Percentiles rank a stretch among this genome's conserved stretches.
Conservation (phyloP, 2,888 invertebrate genomes). For the Tenthredo scrophulariae region DNA sequence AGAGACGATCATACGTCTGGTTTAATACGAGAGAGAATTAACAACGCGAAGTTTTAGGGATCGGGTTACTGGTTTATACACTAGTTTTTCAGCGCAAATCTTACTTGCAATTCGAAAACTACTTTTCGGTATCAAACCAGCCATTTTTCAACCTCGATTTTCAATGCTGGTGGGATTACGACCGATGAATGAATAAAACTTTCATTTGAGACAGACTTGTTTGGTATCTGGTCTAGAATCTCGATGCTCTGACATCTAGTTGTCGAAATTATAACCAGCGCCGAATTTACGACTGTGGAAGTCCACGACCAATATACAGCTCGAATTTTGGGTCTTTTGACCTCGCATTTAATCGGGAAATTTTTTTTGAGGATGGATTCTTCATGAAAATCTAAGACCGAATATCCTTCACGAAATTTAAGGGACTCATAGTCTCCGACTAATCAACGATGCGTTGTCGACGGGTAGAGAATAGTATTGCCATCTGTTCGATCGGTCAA, state of each 20-base stretch:
- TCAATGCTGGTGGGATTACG: background rate
- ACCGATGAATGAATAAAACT: background rate
- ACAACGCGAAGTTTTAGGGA: background rate
- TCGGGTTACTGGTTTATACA: background rate
- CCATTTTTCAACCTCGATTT: constrained; percentile 64
- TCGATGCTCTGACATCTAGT: background rate
- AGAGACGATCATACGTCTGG: background rate
- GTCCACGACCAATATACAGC: too few species aligned
- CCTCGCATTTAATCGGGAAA: too few species aligned
- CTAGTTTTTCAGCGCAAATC: constrained; percentile 52
- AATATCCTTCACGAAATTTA: too few species aligned
- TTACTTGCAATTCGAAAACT: constrained; percentile 66
- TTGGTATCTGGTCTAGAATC: background rate
- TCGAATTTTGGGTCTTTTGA: too few species aligned
- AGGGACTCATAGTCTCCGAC: too few species aligned
- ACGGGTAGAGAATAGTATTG: too few species aligned
- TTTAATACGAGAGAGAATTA: background rate
- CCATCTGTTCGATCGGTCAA: too few species aligned
- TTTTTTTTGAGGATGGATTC: too few species aligned
- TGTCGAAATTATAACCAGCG: background rate
- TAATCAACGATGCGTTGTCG: too few species aligned
- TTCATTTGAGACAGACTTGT: background rate
- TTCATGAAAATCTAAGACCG: too few species aligned
- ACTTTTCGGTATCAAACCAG: constrained; percentile 66
- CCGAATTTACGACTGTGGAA: background rate